phyloP scores from a whole-genome alignment of 1,140 invertebrate species.

The Fopius arisanus region DNA sequence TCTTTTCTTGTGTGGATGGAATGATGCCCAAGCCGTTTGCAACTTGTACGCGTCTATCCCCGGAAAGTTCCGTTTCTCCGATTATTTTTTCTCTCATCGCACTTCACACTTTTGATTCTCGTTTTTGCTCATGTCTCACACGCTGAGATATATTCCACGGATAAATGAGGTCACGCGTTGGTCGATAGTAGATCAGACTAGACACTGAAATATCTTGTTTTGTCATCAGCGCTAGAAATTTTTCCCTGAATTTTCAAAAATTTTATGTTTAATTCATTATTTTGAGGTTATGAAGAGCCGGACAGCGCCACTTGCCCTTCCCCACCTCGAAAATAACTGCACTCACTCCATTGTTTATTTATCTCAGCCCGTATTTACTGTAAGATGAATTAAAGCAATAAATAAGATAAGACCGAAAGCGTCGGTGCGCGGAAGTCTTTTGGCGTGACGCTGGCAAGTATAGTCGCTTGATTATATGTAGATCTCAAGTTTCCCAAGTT shows the following conservation, averaged over 20 bases:
- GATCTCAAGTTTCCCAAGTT: conserved; percentile 5
- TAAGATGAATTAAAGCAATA: conserved; percentile 28
- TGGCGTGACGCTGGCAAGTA: conserved; percentile 20
- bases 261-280: no score
- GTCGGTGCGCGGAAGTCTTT: conserved; percentile 28
- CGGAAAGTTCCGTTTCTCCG: background rate
- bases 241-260: no score
- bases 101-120: background rate
- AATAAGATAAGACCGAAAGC: conserved; percentile 29
- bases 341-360: conserved; percentile 17
- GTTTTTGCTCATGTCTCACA: background rate
- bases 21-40: background rate
- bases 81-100: background rate
- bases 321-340: background rate
- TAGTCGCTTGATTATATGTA: conserved; percentile 4
- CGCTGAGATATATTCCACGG: background rate
- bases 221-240: no score
- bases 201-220: no score
- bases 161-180: background rate
- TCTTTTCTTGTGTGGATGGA: background rate
- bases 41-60: background rate
- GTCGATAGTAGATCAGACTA: no score
- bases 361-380: conserved; percentile 3
- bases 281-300: no score
- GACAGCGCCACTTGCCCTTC: no score